Conservation (phyloP, 1,140 invertebrate species). For the Hestina assimilis region DNA sequence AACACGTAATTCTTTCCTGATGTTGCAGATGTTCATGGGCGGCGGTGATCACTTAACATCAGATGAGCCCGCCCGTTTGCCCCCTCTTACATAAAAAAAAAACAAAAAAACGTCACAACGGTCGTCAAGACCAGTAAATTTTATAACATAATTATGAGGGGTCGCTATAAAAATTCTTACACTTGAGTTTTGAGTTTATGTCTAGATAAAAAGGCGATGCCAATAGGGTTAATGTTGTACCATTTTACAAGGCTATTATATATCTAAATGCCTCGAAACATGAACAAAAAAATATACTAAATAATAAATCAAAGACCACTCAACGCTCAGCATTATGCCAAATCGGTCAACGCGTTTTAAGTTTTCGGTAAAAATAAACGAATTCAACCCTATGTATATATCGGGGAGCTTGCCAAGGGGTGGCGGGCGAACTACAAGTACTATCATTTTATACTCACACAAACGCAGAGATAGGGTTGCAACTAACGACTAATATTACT, state of each 20-base stretch:
- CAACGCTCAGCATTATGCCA: slow-evolving; percentile 30
- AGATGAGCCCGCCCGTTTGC: too few relatives aligned
- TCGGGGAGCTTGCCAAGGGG: slow-evolving; percentile 41
- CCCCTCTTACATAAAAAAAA: too few relatives aligned
- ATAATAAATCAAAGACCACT: slow-evolving; percentile 23
- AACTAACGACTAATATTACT: neutral
- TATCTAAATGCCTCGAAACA: neutral
- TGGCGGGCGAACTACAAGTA: slow-evolving; percentile 11
- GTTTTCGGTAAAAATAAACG: slow-evolving; percentile 34
- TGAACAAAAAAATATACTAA: neutral
- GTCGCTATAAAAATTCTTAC: too few relatives aligned
- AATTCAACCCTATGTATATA: slow-evolving; percentile 17
- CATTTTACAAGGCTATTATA: neutral
- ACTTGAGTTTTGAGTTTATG: too few relatives aligned
- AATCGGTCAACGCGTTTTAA: slow-evolving; percentile 51
- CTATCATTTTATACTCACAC: slow-evolving; percentile 13
- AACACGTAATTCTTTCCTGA: too few relatives aligned
- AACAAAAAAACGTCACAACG: too few relatives aligned
- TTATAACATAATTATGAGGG: too few relatives aligned
- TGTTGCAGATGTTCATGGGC: too few relatives aligned
- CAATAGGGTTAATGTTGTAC: too few relatives aligned
- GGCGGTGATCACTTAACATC: too few relatives aligned
- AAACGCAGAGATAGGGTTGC: neutral
- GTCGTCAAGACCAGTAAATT: too few relatives aligned
- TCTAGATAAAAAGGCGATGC: too few relatives aligned